Conservation (phyloP, 2,888 invertebrate genomes). For the Thecocarcelia acutangulata region DNA sequence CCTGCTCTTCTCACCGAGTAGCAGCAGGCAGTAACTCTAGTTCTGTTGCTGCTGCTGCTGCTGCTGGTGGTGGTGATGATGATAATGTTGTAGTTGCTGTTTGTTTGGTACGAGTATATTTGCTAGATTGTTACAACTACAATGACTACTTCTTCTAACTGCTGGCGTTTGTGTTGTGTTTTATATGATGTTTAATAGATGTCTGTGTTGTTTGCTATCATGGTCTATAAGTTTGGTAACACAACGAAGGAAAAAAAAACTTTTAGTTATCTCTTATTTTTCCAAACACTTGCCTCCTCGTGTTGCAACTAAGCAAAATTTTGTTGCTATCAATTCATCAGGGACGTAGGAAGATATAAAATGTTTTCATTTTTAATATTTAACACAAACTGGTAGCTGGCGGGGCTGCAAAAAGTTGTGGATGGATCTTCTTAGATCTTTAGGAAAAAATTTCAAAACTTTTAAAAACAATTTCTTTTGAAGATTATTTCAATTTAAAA, state of each 20-base stretch:
- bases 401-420: not conserved
- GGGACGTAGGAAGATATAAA: slow-evolving; percentile 54
- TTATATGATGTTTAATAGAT: slow-evolving; percentile 58
- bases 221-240: slow-evolving; percentile 62
- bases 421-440: not conserved
- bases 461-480: slow-evolving; percentile 1
- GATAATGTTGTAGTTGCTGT: slow-evolving; percentile 58
- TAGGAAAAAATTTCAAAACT: not conserved
- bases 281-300: slow-evolving; percentile 58
- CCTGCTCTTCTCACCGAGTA: not conserved
- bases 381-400: slow-evolving; percentile 34
- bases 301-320: slow-evolving; percentile 51
- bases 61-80: slow-evolving; percentile 32
- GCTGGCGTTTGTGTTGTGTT: slow-evolving; percentile 57
- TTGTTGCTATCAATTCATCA: slow-evolving; percentile 56
- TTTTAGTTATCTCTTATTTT: slow-evolving; percentile 56
- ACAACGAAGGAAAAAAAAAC: slow-evolving; percentile 35
- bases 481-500: too few relatives aligned
- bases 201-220: slow-evolving; percentile 56
- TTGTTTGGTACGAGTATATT: slow-evolving; percentile 31
- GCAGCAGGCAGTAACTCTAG: not conserved
- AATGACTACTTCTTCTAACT: slow-evolving; percentile 43
- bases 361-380: slow-evolving; percentile 15
- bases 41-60: slow-evolving; percentile 20
- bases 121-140: slow-evolving; percentile 39